Evolutionary conservation across 1,140 invertebrate species (phyloP).

Genomic region (Bombus fervidus): DNA sequence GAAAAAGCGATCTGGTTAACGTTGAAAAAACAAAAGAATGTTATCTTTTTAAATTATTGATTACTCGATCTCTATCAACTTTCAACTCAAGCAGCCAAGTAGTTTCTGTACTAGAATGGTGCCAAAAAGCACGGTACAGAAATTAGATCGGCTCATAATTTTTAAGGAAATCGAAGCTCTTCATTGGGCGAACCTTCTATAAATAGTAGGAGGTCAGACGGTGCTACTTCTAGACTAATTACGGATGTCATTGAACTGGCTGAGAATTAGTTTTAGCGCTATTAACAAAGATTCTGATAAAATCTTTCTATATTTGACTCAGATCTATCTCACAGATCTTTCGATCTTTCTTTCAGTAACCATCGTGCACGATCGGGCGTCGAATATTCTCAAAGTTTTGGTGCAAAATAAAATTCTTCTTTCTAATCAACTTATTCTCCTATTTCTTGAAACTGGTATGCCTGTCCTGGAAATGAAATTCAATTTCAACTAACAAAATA

Average conservation of each 20-base stretch:
- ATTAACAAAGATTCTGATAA: conserved; percentile 51
- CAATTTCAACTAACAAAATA: not conserved
- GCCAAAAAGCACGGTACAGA: not conserved
- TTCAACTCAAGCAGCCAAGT: not conserved
- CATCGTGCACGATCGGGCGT: no score
- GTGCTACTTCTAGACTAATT: conserved; percentile 66
- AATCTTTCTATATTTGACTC: conserved; percentile 51
- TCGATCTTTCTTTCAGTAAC: conserved; percentile 4
- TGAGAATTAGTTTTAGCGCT: conserved; percentile 52
- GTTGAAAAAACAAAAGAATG: not conserved
- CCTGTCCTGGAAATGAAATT: not conserved
- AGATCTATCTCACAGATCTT: conserved; percentile 35
- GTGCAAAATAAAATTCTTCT: not conserved
- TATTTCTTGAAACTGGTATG: not conserved
- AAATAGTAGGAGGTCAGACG: conserved; percentile 70
- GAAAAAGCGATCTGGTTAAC: no score
- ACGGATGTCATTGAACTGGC: conserved; percentile 64
- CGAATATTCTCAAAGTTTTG: not conserved
- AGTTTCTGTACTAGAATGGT: not conserved
- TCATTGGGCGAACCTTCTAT: conserved; percentile 53
- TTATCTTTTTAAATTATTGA: not conserved
- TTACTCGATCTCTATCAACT: no score
- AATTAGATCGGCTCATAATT: conserved; percentile 16
- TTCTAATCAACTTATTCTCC: not conserved
- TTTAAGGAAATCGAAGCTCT: conserved; percentile 46